Evolutionary conservation across 1,140 invertebrate species (phyloP), one percentile per base, ranked within the genome.

Genomic region (Matsumurasca onukii): DNA sequence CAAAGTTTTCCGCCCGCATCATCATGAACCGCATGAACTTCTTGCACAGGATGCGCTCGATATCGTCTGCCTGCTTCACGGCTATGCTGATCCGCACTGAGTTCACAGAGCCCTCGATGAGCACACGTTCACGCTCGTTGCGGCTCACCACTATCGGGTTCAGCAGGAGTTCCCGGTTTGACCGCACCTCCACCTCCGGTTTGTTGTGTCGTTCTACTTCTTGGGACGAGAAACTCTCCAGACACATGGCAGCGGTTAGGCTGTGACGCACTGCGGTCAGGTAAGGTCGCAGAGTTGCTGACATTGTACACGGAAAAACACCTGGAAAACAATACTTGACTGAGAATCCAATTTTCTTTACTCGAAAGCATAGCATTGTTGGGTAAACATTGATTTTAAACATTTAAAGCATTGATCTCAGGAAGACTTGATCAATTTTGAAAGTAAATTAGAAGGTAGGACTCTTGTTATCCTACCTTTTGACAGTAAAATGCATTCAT

Each of bases 21-120:
- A 98, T 99, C 97, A 99, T 98, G 79, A 99, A 99, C 65, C 97
- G 83, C 82, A 94, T 98, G 76, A 98, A 98, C 80, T 98, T 98
- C 82, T 99, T 96, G 83, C 97, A 99, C n/a, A 99, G 82, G 78
- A 99, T 98, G 77, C 94, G 93, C 79, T 99, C 98, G 74, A 99
- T 95, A 81, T 99, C 98, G 84, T 99, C 98, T 1, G 95, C 95
- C 80, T 96, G 93, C 79, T 96, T 96, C 0, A 96, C 93, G 68
- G 93, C 89, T 75, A 94, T 94, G 83, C 95, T 95, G 78, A 98
- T 89, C 77, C 98, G 86, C 71, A 99, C 90, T 67, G 98, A 99
- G 80, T 99, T 99, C 64, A 99, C 91, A 67, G 89, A 88, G 0
- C 81, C 82, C 80, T 94, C 93, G 71, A 99, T 98, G 31, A 98